Percentiles rank a stretch among this genome's conserved stretches.
Evolutionary conservation across 2,888 invertebrate species (phyloP).

Genomic region (Aleiodes testaceus): DNA sequence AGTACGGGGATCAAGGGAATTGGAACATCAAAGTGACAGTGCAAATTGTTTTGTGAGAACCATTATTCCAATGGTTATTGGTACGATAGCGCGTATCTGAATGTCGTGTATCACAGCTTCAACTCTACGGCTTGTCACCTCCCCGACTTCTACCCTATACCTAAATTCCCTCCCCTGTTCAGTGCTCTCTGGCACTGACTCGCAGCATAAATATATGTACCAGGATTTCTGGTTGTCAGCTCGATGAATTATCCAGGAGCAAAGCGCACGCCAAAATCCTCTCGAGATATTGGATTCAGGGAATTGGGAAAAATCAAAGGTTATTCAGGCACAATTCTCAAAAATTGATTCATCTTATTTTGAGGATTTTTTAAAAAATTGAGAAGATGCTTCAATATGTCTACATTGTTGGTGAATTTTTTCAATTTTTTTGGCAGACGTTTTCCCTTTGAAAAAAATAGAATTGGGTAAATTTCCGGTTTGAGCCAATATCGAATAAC

Average conservation of each 20-base stretch:
- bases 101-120: slow-evolving; percentile 65
- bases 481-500: too few relatives aligned
- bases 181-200: slow-evolving; percentile 49
- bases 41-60: slow-evolving; percentile 50
- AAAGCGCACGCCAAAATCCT: slow-evolving; percentile 24
- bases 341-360: not conserved
- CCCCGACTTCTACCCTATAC: slow-evolving; percentile 55
- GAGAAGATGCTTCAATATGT: not conserved
- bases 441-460: not conserved
- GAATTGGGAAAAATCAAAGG: not conserved
- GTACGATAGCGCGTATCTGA: slow-evolving; percentile 68
- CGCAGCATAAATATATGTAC: slow-evolving; percentile 62
- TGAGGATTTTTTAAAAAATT: slow-evolving; percentile 9
- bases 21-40: not conserved
- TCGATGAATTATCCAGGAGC: slow-evolving; percentile 57
- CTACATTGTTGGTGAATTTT: too few relatives aligned
- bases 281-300: slow-evolving; percentile 36
- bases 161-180: not conserved
- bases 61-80: slow-evolving; percentile 70
- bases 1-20: slow-evolving; percentile 3
- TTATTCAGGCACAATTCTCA: not conserved
- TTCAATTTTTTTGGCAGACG: too few relatives aligned
- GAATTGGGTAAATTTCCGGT: not conserved
- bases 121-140: slow-evolving; percentile 67
- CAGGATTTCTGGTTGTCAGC: slow-evolving; percentile 66